phyloP scores from a whole-genome alignment of 1,140 invertebrate genomes.

The Orchesella cincta region DNA sequence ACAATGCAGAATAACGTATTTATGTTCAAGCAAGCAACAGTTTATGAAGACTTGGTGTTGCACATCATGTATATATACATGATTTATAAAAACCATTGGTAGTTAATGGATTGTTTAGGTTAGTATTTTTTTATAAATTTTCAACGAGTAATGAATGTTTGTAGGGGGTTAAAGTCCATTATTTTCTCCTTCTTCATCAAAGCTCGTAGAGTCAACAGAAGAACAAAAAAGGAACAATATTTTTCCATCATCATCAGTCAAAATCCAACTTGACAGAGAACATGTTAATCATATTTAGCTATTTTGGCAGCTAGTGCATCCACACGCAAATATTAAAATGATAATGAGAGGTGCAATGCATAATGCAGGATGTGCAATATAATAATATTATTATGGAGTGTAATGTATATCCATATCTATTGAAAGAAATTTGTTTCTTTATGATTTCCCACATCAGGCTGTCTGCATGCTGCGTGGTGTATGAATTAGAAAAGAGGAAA shows the following conservation, averaged over 20 bases:
- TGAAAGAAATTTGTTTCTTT: too few species aligned
- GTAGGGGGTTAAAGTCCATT: slow-evolving; percentile 14
- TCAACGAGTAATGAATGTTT: slow-evolving; percentile 13
- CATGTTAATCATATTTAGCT: slow-evolving; percentile 30
- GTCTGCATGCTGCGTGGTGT: neutral
- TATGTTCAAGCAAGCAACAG: too few species aligned
- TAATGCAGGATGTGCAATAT: neutral
- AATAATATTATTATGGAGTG: neutral
- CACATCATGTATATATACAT: too few species aligned
- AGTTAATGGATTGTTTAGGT: too few species aligned
- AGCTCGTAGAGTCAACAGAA: neutral
- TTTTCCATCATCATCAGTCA: slow-evolving; percentile 32
- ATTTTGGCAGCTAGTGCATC: slow-evolving; percentile 10
- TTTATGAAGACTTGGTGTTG: too few species aligned
- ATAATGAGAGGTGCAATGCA: slow-evolving; percentile 12
- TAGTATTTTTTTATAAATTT: too few species aligned
- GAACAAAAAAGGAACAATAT: slow-evolving; percentile 19
- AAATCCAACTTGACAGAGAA: slow-evolving; percentile 28
- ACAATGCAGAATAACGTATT: too few species aligned
- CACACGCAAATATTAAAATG: slow-evolving; percentile 18
- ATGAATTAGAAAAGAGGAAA: neutral
- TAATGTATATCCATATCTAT: neutral
- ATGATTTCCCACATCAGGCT: too few species aligned
- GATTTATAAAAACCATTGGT: too few species aligned
- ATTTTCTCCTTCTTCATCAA: neutral